A percentile compares a stretch with the other conserved stretches of the same genome.
phyloP scores from a whole-genome alignment of 2,888 invertebrate species.

The Onthophagus sagittarius region DNA sequence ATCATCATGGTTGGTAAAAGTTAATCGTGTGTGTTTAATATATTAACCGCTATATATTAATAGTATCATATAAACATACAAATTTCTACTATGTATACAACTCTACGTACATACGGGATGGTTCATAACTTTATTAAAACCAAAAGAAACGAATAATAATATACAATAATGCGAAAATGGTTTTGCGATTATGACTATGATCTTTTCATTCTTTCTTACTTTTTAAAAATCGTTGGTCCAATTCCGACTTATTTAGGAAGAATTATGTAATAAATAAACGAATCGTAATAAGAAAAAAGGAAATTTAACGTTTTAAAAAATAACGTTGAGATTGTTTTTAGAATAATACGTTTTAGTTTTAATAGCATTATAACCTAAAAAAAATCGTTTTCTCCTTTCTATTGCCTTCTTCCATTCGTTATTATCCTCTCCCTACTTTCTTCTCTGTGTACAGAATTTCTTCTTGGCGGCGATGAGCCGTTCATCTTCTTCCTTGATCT shows the following conservation, averaged over 20 bases:
- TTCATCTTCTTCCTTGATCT: constrained; percentile 65
- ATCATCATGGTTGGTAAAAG: not conserved
- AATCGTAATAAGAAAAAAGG: constrained; percentile 7
- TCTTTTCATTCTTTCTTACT: too few relatives aligned
- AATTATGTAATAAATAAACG: constrained; percentile 1
- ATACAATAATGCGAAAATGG: not conserved
- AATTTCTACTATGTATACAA: constrained; percentile 18
- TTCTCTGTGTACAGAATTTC: constrained; percentile 61
- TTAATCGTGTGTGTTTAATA: not conserved
- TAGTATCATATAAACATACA: constrained; percentile 23
- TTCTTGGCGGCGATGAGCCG: constrained; percentile 60
- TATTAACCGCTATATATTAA: constrained; percentile 20
- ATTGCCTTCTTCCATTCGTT: constrained; percentile 42
- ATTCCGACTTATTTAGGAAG: constrained; percentile 1
- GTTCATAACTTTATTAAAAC: not conserved
- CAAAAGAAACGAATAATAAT: not conserved
- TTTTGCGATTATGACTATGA: too few relatives aligned
- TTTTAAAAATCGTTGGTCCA: constrained; percentile 4
- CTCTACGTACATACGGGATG: not conserved
- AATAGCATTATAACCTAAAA: not conserved
- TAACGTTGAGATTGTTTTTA: too few relatives aligned
- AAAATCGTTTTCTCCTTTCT: constrained; percentile 8
- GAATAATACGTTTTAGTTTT: constrained; percentile 3
- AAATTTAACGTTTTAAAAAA: not conserved
- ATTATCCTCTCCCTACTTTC: constrained; percentile 65